A percentile compares a stretch with the other conserved stretches of the same genome.
Conservation (phyloP, 2,797 vertebrate species). For the Pseudocheirus occidentalis region DNA sequence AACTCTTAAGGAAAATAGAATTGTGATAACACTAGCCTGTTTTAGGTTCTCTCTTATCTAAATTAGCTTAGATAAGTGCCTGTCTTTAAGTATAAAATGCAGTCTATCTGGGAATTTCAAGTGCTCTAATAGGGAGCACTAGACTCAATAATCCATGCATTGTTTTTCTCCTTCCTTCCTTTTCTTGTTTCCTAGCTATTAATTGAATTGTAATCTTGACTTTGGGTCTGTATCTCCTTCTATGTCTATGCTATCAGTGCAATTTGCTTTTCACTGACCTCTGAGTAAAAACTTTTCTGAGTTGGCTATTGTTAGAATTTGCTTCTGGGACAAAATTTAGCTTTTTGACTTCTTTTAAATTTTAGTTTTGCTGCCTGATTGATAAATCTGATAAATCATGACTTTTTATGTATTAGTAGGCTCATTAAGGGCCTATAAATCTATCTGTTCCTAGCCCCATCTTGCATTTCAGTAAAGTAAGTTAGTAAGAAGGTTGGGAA, state of each 20-base stretch:
- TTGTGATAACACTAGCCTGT: not conserved
- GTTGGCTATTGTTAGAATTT: conserved; percentile 33
- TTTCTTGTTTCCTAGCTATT: not conserved
- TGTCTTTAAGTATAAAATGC: conserved; percentile 9
- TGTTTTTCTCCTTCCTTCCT: not conserved
- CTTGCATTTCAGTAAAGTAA: not conserved
- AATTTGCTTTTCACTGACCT: not conserved
- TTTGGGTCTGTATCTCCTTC: not conserved
- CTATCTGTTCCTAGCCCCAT: not conserved
- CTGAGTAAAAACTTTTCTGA: not conserved
- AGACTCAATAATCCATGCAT: not conserved
- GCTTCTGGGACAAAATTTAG: not conserved
- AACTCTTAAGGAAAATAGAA: conserved; percentile 1
- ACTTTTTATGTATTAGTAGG: not conserved
- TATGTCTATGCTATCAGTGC: conserved; percentile 14
- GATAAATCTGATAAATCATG: not conserved
- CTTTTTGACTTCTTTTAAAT: conserved; percentile 10
- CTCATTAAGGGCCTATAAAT: not conserved
- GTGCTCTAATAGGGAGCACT: not conserved
- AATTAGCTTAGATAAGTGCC: not conserved
- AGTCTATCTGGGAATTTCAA: not conserved
- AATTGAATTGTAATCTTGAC: conserved; percentile 28
- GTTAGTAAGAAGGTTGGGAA: not conserved
- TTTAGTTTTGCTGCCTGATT: not conserved
- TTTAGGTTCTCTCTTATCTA: not conserved